Base-by-base conservation (phyloP, 2,888 invertebrate genomes). In the Drosophila borborema region DNA sequence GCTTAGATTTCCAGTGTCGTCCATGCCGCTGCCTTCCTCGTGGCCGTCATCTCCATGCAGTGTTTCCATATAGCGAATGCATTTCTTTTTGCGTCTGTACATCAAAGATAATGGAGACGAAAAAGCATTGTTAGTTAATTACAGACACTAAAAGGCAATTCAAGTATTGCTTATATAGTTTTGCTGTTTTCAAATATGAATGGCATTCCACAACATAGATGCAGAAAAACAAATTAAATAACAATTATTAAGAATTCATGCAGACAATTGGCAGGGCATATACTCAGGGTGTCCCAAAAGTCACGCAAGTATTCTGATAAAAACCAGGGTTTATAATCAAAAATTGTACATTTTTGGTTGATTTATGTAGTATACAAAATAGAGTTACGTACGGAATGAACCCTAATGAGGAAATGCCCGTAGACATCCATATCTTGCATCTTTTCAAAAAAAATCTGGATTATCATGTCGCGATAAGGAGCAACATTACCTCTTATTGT, bases 31-130 rank as follows among this genome's bases (percentile, higher is more conserved):
- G 36, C 87, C 88, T 48, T 91, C 91, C 40, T 86, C 90, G 23
- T 76, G 82, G n/a, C 49, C 51, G 48, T 85, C 82, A 45, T 76
- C 85, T 45, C 77, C 83, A 94, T 95, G 94, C 94, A 95, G 94
- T 86, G 96, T 96, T 94, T 98, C 98, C 96, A 98, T 96, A 94
- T 98, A 98, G 88, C 98, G 97, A 92, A 98, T 97, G 95, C 98
- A 98, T 94, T 98, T 98, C 94, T 98, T 98, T 96, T 98, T 98
- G 95, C 98, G 97, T 95, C 98, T 98, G 68, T 9, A 46, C 9
- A 38, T 46, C 28, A 62, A 34, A 64, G 7, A 55, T 18, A 12
- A 31, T 20, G 48, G 20, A 46, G 20, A 59, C 18, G 46, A 16
- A 9, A 14, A 40, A 40, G 6, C 3, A 38, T 49, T 40, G 51